phyloP scores from a whole-genome alignment of 2,113 vertebrate species.

The Pontoporia blainvillei region DNA sequence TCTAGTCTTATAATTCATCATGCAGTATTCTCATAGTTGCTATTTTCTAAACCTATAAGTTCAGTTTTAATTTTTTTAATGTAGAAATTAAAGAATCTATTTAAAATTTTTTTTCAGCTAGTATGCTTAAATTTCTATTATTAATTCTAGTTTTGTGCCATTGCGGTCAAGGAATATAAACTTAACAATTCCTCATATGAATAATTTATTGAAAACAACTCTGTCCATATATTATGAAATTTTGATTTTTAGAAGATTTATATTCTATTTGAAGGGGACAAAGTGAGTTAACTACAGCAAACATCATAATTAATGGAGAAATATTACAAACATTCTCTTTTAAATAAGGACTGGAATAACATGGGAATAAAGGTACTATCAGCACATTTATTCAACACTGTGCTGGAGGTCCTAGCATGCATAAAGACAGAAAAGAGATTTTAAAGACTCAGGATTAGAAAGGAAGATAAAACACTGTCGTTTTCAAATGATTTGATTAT shows the following conservation, averaged over 20 bases:
- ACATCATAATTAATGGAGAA: neutral
- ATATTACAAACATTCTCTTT: neutral
- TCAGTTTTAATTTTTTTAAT: neutral
- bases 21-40: neutral
- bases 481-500: neutral
- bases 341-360: neutral
- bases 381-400: neutral
- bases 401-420: neutral
- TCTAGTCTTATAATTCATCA: neutral
- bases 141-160: neutral
- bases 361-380: neutral
- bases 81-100: neutral
- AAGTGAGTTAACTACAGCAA: neutral
- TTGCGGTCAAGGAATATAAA: neutral
- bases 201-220: neutral
- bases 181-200: neutral
- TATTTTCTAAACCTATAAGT: neutral
- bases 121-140: neutral
- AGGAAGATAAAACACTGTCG: neutral
- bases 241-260: neutral
- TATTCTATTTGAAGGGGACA: neutral
- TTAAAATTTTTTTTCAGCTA: neutral
- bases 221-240: neutral
- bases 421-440: neutral
- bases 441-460: neutral